Conservation (phyloP, 2,797 vertebrate genomes). For the Pelodytes ibericus region DNA sequence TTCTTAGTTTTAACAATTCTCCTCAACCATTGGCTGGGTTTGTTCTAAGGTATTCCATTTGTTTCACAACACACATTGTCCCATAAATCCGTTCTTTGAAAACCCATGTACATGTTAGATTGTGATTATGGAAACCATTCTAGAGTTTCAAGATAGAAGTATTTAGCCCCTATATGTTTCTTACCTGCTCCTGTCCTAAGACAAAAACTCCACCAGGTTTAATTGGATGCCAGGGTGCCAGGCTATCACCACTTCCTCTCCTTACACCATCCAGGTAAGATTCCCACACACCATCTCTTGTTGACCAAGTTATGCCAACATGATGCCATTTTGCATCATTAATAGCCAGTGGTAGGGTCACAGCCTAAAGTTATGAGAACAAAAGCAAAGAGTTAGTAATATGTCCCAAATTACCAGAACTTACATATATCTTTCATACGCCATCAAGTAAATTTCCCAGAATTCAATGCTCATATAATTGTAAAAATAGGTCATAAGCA, state of each 20-base stretch:
- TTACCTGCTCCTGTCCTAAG: slow-evolving; percentile 86
- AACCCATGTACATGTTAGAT: too few species aligned
- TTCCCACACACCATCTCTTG: slow-evolving; percentile 79
- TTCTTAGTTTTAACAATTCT: too few species aligned
- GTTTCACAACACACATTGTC: too few species aligned
- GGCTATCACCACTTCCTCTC: slow-evolving; percentile 73
- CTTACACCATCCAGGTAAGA: slow-evolving; percentile 77
- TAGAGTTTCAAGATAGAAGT: background rate
- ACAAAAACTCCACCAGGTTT: slow-evolving; percentile 80
- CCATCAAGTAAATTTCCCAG: too few species aligned
- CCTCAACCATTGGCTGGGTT: too few species aligned
- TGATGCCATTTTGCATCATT: slow-evolving; percentile 84
- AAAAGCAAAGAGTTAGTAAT: too few species aligned
- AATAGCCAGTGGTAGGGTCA: slow-evolving; percentile 73
- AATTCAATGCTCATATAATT: too few species aligned
- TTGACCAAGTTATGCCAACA: slow-evolving; percentile 83
- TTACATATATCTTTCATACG: too few species aligned
- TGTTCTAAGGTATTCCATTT: too few species aligned
- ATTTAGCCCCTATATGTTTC: background rate
- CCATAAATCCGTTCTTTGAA: too few species aligned
- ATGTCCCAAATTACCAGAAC: too few species aligned
- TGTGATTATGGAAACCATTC: background rate
- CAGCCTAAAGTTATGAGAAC: slow-evolving; percentile 66
- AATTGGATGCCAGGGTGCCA: slow-evolving; percentile 77
- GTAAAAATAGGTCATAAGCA: too few species aligned